Conservation (phyloP, 2,888 invertebrate species). For the Drosophila paranaensis region DNA sequence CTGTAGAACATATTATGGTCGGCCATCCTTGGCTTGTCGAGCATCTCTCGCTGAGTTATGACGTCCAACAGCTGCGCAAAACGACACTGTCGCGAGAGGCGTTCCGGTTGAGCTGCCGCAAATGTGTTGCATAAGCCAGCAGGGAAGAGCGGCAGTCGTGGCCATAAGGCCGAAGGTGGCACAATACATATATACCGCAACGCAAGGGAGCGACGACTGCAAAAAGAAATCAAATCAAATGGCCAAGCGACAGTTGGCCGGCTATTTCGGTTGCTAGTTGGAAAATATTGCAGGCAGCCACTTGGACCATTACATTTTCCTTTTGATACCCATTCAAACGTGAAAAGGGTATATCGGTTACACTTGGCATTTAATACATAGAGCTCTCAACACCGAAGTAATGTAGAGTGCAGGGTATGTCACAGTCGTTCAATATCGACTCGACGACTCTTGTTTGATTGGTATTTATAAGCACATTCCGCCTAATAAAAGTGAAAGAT, state of each 20-base stretch:
- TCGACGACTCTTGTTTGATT: constrained; percentile 7
- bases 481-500: constrained; percentile 36
- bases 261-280: constrained; percentile 44
- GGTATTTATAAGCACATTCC: constrained; percentile 36
- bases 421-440: not conserved
- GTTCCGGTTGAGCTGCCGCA: constrained; percentile 25
- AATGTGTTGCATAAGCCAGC: constrained; percentile 60
- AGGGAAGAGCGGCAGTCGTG: constrained; percentile 16
- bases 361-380: no score
- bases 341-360: not conserved
- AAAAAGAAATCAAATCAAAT: constrained; percentile 58
- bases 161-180: constrained; percentile 24
- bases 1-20: constrained; percentile 8
- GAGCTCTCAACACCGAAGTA: not conserved
- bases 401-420: not conserved
- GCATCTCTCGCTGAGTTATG: constrained; percentile 72
- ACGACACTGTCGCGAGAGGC: constrained; percentile 43
- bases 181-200: constrained; percentile 31
- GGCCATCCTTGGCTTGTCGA: constrained; percentile 34
- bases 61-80: constrained; percentile 73
- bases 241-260: constrained; percentile 54
- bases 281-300: constrained; percentile 60
- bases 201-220: not conserved
- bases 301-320: constrained; percentile 28
- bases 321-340: not conserved